A percentile compares a stretch with the other conserved stretches of the same genome.
These are phyloP conservation scores for Vidua chalybeata DNA, from an alignment of 2,113 vertebrate genomes.

Conservation along the genomic window DNA sequence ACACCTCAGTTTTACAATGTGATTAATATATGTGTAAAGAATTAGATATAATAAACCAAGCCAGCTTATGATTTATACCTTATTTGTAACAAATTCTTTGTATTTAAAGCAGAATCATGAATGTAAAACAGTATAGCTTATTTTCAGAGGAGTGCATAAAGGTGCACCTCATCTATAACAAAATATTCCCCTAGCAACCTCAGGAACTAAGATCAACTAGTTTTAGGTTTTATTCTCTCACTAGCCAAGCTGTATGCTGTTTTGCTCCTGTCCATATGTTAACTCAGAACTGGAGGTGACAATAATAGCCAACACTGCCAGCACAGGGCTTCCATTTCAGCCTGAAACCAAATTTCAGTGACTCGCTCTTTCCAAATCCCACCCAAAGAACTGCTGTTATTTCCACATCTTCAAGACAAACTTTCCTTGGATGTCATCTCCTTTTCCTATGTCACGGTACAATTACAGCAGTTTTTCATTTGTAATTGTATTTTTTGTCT, in stretches of 20 bases:
- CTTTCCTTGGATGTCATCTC: not conserved
- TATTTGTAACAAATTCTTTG: conserved; percentile 37
- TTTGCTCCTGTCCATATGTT: conserved; percentile 5
- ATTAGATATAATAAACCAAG: conserved; percentile 66
- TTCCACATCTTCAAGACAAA: not conserved
- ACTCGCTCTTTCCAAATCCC: not conserved
- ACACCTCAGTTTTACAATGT: conserved; percentile 57
- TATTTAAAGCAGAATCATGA: conserved; percentile 42
- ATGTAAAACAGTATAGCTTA: conserved; percentile 36
- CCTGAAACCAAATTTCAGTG: conserved; percentile 37
- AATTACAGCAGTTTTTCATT: not conserved
- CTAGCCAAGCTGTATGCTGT: conserved; percentile 1
- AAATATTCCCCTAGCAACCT: conserved; percentile 49
- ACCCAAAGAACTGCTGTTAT: conserved; percentile 3
- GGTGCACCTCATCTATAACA: conserved; percentile 10
- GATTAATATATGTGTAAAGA: conserved; percentile 63
- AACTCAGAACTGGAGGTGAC: conserved; percentile 25
- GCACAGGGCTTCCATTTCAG: conserved; percentile 3
- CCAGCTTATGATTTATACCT: conserved; percentile 65
- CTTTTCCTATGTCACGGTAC: not conserved
- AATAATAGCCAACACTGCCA: not conserved
- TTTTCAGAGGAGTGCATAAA: conserved; percentile 47
- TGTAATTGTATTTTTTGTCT: not conserved
- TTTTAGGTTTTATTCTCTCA: conserved; percentile 7
- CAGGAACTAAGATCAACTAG: conserved; percentile 3